Evolutionary conservation across 2,113 vertebrate species (phyloP).

Genomic region (Indri indri): DNA sequence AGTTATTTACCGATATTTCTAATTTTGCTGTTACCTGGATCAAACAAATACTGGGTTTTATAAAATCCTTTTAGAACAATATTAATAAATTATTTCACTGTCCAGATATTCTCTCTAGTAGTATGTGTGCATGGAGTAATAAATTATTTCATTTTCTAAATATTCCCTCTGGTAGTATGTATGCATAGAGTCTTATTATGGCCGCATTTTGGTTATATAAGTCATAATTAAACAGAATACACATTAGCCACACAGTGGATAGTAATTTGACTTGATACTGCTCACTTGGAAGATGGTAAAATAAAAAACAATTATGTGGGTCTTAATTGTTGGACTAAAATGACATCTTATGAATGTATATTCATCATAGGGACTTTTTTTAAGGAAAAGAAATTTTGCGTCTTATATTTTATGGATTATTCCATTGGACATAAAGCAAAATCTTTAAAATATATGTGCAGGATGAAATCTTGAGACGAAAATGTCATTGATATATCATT

Average conservation of each 20-base stretch:
- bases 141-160: not conserved
- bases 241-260: not conserved
- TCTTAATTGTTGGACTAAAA: conserved; percentile 32
- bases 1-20: not conserved
- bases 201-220: not conserved
- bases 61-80: not conserved
- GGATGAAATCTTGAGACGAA: not conserved
- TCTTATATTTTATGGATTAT: conserved; percentile 27
- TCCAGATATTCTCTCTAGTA: not conserved
- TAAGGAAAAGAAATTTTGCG: not conserved
- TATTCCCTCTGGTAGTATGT: not conserved
- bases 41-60: not conserved
- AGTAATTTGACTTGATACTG: not conserved
- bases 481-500: not conserved
- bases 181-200: not conserved
- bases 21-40: not conserved
- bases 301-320: not conserved
- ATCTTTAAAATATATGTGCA: not conserved
- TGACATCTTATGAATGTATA: not conserved
- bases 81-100: not conserved
- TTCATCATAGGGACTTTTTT: not conserved
- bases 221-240: not conserved
- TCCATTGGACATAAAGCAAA: not conserved
- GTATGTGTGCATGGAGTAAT: not conserved
- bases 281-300: conserved; percentile 1